A percentile compares a stretch with the other conserved stretches of the same genome.
phyloP scores from a whole-genome alignment of 1,140 invertebrate genomes.

The Cydia strobilella region DNA sequence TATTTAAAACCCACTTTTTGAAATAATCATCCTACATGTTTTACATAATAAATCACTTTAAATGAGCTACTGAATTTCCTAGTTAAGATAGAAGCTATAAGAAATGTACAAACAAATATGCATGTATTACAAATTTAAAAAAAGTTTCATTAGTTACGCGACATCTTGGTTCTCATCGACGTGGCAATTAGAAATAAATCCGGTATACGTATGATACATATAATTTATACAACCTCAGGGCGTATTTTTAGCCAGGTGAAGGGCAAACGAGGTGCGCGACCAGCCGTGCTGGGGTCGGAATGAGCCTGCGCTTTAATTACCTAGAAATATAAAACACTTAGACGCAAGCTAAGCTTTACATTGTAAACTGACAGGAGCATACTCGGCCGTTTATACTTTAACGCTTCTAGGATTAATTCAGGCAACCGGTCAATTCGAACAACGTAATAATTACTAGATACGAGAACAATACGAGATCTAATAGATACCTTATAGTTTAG shows the following conservation, averaged over 20 bases:
- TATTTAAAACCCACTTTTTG: not conserved
- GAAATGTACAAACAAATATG: too few relatives aligned
- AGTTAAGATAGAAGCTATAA: too few relatives aligned
- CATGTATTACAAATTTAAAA: too few relatives aligned
- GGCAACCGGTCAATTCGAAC: too few relatives aligned
- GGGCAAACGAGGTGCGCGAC: conserved; percentile 19
- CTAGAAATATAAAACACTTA: conserved; percentile 24
- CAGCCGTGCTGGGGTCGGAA: not conserved
- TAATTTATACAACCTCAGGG: conserved; percentile 12
- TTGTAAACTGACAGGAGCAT: not conserved
- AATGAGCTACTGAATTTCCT: too few relatives aligned
- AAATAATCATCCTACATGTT: too few relatives aligned
- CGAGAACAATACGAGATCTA: too few relatives aligned
- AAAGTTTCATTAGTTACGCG: not conserved
- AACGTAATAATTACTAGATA: too few relatives aligned
- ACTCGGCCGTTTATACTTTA: not conserved
- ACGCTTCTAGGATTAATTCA: not conserved
- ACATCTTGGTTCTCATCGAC: not conserved
- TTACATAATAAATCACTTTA: too few relatives aligned
- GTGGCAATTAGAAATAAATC: conserved; percentile 12
- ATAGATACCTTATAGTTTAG: too few relatives aligned
- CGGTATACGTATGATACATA: not conserved
- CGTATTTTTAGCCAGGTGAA: conserved; percentile 25
- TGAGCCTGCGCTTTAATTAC: conserved; percentile 12
- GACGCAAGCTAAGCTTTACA: not conserved